Percentiles rank a stretch among this genome's conserved stretches.
phyloP scores from a whole-genome alignment of 2,888 invertebrate genomes.

The Eretmocerus hayati region DNA sequence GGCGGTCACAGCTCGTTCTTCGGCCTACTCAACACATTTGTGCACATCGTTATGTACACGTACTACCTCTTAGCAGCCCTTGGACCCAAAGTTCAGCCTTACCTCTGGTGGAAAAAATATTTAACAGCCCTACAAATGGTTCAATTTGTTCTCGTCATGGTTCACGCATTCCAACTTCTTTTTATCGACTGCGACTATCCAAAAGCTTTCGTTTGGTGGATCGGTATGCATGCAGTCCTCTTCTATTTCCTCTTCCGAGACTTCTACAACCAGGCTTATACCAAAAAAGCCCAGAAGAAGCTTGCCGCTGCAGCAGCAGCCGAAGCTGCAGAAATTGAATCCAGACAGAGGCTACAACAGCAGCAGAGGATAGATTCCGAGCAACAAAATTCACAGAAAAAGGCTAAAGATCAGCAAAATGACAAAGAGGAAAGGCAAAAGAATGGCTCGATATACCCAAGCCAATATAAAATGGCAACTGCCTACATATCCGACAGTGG shows the following conservation, averaged over 20 bases:
- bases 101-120: conserved; percentile 94
- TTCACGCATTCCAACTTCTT: conserved; percentile 83
- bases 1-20: conserved; percentile 93
- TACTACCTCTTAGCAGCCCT: conserved; percentile 87
- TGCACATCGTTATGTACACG: conserved; percentile 91
- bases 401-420: neutral
- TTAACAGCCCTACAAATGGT: conserved; percentile 86
- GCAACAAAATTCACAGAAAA: too few relatives aligned
- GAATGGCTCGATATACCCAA: conserved; percentile 42
- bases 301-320: conserved; percentile 1
- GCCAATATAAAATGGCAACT: conserved; percentile 47
- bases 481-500: conserved; percentile 50
- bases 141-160: conserved; percentile 81
- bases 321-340: neutral
- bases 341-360: neutral
- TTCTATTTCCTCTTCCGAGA: conserved; percentile 89
- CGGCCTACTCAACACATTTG: conserved; percentile 87
- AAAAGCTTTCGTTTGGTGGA: conserved; percentile 81
- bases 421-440: conserved; percentile 10
- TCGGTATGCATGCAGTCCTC: conserved; percentile 84
- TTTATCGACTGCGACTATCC: conserved; percentile 88
- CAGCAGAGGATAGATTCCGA: neutral
- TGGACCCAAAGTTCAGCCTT: conserved; percentile 79
- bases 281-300: conserved; percentile 21
- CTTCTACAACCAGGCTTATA: conserved; percentile 79